Evolutionary conservation across 2,113 vertebrate genomes (phyloP), one percentile per base, ranked within the genome.

Genomic region (Vicugna pacos): DNA sequence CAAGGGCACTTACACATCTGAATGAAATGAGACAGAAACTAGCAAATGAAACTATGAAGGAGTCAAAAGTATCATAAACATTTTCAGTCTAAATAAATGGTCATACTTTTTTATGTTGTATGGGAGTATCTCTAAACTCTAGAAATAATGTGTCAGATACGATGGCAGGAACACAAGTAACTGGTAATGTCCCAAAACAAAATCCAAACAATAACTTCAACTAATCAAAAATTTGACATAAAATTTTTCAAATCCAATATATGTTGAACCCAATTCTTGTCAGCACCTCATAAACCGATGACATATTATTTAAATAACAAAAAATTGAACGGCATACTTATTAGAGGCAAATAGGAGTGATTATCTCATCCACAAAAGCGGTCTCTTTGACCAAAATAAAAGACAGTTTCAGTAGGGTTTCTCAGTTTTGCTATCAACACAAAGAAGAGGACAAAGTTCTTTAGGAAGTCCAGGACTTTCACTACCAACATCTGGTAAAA

Each of bases 401-500:
- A 60, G 32, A 48, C n/a, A 60, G 52, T 85, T 90, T 97, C 26
- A 93, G 58, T 84, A 81, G 19, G 38, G 84, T 24, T 81, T 28
- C 15, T 67, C 35, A 83, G 22, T 83, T 84, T 95, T 73, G 15
- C 22, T 94, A 15, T 90, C 32, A 82, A 95, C 2, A 90, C n/a
- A 94, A 95, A 91, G 26, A 89, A 70, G 35, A 92, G 2, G 16
- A 81, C 24, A 91, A 89, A 87, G 5, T 32, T 86, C 6, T 91
- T 67, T 89, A 1, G 30, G 2, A 54, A 4, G 17, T 91, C 42
- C 11, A 79, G 12, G 32, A 72, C 56, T 58, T 94, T 54, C 19
- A 60, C 10, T 60, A 94, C 9, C 30, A 94, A 81, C 6, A 93
- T 81, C 38, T 94, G 48, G 30, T 95, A 92, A 96, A 96, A 95